Evolutionary conservation across 2,888 invertebrate species (phyloP), one percentile per base, ranked within the genome.

Genomic region (Drosophila antonietae): DNA sequence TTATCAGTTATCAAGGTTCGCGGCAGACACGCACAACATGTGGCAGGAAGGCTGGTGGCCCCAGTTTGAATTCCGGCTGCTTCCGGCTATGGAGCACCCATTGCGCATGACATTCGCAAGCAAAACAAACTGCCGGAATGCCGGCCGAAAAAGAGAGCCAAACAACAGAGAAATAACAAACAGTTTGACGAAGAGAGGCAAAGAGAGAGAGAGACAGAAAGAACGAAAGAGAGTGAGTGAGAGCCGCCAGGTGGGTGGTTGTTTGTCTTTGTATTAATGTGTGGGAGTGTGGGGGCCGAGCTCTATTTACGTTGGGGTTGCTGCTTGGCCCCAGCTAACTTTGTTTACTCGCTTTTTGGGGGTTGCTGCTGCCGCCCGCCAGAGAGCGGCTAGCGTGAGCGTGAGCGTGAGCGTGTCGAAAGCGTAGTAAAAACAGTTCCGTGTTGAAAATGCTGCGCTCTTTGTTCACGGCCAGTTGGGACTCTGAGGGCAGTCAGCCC

Each of bases 1-100:
- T 91, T 90, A 91, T 91, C 87, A 90, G 89, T 86, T 88, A 88
- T 85, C 80, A 85, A 85, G 80, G 77, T 76, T 87, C 64, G 80
- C 57, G 73, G 70, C 75, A 80, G 75, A 70, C 73, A 79, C 87
- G 79, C 85, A 84, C 89, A 90, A 88, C 89, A 86, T 89, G 90
- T 90, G 83, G 86, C 80, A 80, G 81, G 80, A 79, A 86, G 87
- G 87, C 83, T 83, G 83, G 71, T 68, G 75, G 68, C 68, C 73
- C 47, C 73, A 35, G 51, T 56, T 43, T 51, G 53, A 61, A 69
- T 77, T 77, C 73, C 77, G 77, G 67, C 75, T 71, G 75, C 83
- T 85, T 81, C 81, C 81, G 83, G 83, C 83, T 73, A 79, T 73
- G 51, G 69, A 66, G 57, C 77, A 61, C 46, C 46, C 52, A 67